A percentile compares a stretch with the other conserved stretches of the same genome.
Conservation (phyloP, 64 coral and sea anemone genomes). For the Pachyseris speciosa region DNA sequence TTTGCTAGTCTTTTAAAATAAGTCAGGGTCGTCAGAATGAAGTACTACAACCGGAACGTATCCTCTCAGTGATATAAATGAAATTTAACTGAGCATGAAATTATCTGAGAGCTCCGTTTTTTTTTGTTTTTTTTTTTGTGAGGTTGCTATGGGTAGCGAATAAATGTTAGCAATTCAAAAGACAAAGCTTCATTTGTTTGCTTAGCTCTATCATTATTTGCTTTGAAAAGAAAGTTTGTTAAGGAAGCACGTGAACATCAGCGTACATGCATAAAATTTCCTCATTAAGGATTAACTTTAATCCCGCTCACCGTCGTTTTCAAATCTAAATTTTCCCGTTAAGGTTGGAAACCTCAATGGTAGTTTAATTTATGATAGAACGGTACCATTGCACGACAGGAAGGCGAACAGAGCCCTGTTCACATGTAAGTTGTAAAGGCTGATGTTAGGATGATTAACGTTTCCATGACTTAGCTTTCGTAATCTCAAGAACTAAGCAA, state of each 20-base stretch:
- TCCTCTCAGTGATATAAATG: no score
- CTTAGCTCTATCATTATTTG: neutral
- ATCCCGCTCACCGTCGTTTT: no score
- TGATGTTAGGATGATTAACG: neutral
- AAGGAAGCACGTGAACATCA: constrained; percentile 14
- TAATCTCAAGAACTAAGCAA: no score
- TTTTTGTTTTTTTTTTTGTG: neutral
- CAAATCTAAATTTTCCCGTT: neutral
- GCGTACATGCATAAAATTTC: constrained; percentile 30
- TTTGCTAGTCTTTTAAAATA: no score
- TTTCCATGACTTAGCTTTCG: neutral
- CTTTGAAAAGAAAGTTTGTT: constrained; percentile 8
- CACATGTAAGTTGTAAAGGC: neutral
- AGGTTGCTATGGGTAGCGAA: constrained; percentile 9
- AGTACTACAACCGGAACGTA: no score
- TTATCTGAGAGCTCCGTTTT: no score
- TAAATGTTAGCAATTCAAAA: neutral
- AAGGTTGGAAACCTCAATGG: neutral
- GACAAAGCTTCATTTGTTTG: neutral
- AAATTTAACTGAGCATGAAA: no score
- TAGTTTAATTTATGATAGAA: neutral
- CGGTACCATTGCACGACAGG: neutral
- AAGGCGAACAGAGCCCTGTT: neutral
- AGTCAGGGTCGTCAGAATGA: no score
- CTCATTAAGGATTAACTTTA: constrained; percentile 18